phyloP scores from a whole-genome alignment of 2,797 vertebrate species.

The Typhlichthys subterraneus region DNA sequence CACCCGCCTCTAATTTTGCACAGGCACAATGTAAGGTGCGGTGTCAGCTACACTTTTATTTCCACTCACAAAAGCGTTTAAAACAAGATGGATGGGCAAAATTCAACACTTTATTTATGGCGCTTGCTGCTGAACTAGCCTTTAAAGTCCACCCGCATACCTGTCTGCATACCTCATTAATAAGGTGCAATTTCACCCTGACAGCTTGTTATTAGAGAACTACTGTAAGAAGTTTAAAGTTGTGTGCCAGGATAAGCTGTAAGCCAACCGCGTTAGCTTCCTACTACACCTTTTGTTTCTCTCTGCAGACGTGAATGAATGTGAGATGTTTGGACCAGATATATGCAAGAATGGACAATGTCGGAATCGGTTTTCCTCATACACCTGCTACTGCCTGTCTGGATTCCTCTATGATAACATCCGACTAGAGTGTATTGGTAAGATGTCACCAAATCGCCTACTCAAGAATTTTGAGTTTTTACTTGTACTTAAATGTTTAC shows the following conservation, averaged over 20 bases:
- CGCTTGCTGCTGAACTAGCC: slow-evolving; percentile 13
- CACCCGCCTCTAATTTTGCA: slow-evolving; percentile 10
- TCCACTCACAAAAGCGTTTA: slow-evolving; percentile 31
- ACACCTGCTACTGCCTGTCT: slow-evolving; percentile 76
- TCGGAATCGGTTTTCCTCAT: slow-evolving; percentile 69
- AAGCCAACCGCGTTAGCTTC: slow-evolving; percentile 12
- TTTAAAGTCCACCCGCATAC: slow-evolving; percentile 23
- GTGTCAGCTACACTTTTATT: slow-evolving; percentile 28
- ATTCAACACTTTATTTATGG: slow-evolving; percentile 37
- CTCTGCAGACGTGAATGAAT: slow-evolving; percentile 79
- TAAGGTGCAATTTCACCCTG: slow-evolving; percentile 22
- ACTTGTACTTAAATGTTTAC: not conserved
- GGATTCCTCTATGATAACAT: slow-evolving; percentile 81
- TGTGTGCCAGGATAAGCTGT: not conserved
- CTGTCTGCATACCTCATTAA: slow-evolving; percentile 33
- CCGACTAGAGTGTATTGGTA: slow-evolving; percentile 79
- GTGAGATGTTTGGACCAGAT: slow-evolving; percentile 79
- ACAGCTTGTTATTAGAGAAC: slow-evolving; percentile 19
- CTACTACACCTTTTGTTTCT: slow-evolving; percentile 15
- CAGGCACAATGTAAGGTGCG: slow-evolving; percentile 24
- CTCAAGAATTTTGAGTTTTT: not conserved
- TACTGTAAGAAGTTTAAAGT: slow-evolving; percentile 12
- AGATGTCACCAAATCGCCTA: slow-evolving; percentile 26
- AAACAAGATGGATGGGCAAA: slow-evolving; percentile 19
- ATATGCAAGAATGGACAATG: slow-evolving; percentile 81